These are phyloP conservation scores for Probaryconus sp. DNA, from an alignment of 1,140 invertebrate genomes.

Conservation along the genomic window DNA sequence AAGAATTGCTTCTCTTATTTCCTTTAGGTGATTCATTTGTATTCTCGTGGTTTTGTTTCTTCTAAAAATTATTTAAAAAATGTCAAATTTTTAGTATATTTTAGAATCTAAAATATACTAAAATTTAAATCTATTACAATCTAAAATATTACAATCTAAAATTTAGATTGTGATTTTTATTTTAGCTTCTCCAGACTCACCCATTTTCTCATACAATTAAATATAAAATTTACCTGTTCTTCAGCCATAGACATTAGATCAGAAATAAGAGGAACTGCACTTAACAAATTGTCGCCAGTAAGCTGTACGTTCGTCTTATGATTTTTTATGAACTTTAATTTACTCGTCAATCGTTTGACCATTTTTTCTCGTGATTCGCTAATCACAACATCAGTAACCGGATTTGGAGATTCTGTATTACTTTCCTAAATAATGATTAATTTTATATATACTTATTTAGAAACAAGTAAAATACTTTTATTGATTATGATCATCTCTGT, in stretches of 20 bases:
- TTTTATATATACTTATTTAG: too few relatives aligned
- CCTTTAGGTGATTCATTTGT: not conserved
- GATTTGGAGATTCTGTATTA: slow-evolving; percentile 55
- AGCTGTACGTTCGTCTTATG: slow-evolving; percentile 34
- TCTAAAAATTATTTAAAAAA: too few relatives aligned
- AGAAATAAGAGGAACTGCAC: slow-evolving; percentile 68
- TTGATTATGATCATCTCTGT: not conserved
- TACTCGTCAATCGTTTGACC: slow-evolving; percentile 34
- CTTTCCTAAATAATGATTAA: slow-evolving; percentile 67
- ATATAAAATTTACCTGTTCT: slow-evolving; percentile 59
- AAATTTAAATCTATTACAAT: too few relatives aligned
- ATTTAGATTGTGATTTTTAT: too few relatives aligned
- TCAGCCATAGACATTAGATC: slow-evolving; percentile 65
- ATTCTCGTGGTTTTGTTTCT: not conserved
- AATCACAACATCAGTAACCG: slow-evolving; percentile 33
- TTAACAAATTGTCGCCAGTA: slow-evolving; percentile 65
- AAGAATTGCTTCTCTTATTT: slow-evolving; percentile 12
- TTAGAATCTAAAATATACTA: too few relatives aligned
- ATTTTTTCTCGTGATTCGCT: slow-evolving; percentile 24
- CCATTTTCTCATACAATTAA: slow-evolving; percentile 3
- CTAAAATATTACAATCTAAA: too few relatives aligned
- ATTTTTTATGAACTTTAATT: slow-evolving; percentile 26
- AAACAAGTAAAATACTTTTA: slow-evolving; percentile 1
- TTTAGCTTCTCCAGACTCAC: too few relatives aligned
- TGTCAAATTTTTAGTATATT: too few relatives aligned